phyloP scores from a whole-genome alignment of 2,888 invertebrate species.

The Barypeithes pellucidus region DNA sequence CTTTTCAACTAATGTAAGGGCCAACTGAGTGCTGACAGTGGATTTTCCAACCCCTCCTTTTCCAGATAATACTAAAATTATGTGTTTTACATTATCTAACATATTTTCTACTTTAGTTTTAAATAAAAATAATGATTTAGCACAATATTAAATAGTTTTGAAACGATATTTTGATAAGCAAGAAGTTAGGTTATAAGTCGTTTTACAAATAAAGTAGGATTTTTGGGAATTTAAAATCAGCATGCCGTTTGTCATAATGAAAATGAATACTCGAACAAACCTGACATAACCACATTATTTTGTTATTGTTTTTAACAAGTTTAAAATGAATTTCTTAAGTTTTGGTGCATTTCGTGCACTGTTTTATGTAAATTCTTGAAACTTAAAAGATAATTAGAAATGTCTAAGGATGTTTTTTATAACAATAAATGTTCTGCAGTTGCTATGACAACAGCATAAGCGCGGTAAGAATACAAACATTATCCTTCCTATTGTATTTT shows the following conservation, averaged over 20 bases:
- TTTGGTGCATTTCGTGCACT: neutral
- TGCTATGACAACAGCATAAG: conserved; percentile 3
- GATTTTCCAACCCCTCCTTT: conserved; percentile 99
- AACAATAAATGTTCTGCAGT: neutral
- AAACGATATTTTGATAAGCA: neutral
- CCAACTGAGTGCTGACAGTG: conserved; percentile 94
- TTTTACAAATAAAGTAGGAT: too few species aligned
- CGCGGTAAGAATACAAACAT: conserved; percentile 13
- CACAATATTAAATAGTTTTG: neutral
- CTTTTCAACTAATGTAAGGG: conserved; percentile 85
- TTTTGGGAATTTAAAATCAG: neutral
- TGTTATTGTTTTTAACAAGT: neutral
- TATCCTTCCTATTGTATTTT: neutral
- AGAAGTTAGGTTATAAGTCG: neutral
- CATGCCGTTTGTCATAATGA: neutral
- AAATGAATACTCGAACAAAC: neutral
- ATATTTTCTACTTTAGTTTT: conserved; percentile 68
- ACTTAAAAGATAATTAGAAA: neutral
- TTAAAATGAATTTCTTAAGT: too few species aligned
- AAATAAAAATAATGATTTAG: conserved; percentile 11
- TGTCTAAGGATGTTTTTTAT: neutral
- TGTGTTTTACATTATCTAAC: conserved; percentile 86
- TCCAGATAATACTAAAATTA: conserved; percentile 95
- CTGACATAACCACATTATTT: neutral
- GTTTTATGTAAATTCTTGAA: neutral